Base-by-base conservation (phyloP, 2,113 vertebrate species). In the Leiothrix lutea region DNA sequence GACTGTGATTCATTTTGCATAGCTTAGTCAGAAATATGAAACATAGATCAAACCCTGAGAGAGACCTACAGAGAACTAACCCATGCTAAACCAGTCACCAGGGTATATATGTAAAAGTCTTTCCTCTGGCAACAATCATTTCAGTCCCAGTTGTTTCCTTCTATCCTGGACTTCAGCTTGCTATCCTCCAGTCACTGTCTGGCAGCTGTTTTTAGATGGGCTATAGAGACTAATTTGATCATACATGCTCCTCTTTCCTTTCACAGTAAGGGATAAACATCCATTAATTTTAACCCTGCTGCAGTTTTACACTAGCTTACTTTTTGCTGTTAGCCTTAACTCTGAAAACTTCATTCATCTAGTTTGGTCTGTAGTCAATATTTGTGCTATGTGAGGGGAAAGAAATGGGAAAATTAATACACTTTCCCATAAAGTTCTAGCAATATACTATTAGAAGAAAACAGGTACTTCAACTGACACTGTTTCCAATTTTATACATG, bases 221-320 rank as follows among this genome's bases (percentile, higher is more conserved):
- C 56, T 50, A 44, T 7, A 66, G 56, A 73, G 75, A 88, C 75
- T 88, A 94, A 91, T 92, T 96, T 92, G 78, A 67, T 91, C 80
- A 89, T 40, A 86, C 62, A 65, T 14, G 19, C 64, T 91, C 23
- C 25, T 73, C 44, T 93, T 71, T 61, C 62, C 45, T 88, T 84
- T 74, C 77, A 91, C 18, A 54, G 56, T 47, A 70, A 73, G 58
- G 57, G 29, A 91, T 70, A 89, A 91, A 89, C 29, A 92, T 54
- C 42, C 73, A 78, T 81, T 84, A 66, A 66, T 73, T 84, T 81
- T 92, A 91, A 88, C 38, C 11, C 44, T 70, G 28, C 24, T 51
- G 57, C 24, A 80, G 38, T 86, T 92, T 83, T 83, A 56, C 8
- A 48, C 38, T 24, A 57, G 23, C 29, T 57, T 50, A 56, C 33